phyloP scores from a whole-genome alignment of 2,113 vertebrate species.

The Benitochromis conjunctus region DNA sequence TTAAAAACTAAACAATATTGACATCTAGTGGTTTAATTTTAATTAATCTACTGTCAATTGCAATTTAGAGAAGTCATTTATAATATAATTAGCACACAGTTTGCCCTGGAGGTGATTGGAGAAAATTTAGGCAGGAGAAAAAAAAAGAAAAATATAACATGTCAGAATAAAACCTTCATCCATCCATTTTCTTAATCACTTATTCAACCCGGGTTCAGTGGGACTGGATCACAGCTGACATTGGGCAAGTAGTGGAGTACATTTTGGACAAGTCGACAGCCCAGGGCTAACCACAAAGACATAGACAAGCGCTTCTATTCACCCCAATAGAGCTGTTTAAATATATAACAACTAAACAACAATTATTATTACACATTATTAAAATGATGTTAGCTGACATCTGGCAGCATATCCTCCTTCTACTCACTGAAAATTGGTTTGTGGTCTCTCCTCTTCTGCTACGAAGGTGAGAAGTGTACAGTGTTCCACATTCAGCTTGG shows the following conservation, averaged over 20 bases:
- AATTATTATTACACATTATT: neutral
- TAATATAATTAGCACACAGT: neutral
- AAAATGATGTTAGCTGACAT: neutral
- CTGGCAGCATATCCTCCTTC: neutral
- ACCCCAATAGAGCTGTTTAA: neutral
- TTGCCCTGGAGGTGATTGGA: neutral
- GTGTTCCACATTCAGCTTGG: neutral
- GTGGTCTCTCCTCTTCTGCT: neutral
- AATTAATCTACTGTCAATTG: neutral
- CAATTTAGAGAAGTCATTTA: neutral
- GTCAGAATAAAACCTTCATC: neutral
- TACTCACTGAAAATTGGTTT: neutral
- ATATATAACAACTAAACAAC: neutral
- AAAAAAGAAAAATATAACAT: neutral
- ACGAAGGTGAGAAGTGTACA: neutral
- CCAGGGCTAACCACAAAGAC: neutral
- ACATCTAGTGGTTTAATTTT: slow-evolving; percentile 39
- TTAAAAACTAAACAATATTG: slow-evolving; percentile 36
- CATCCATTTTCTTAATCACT: neutral
- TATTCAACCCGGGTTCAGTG: neutral
- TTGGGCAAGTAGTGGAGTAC: neutral
- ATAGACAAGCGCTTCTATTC: neutral
- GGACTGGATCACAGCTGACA: neutral
- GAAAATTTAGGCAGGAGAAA: neutral
- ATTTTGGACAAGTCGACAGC: neutral